phyloP scores from a whole-genome alignment of 1,140 invertebrate genomes.

The Ooceraea biroi region DNA sequence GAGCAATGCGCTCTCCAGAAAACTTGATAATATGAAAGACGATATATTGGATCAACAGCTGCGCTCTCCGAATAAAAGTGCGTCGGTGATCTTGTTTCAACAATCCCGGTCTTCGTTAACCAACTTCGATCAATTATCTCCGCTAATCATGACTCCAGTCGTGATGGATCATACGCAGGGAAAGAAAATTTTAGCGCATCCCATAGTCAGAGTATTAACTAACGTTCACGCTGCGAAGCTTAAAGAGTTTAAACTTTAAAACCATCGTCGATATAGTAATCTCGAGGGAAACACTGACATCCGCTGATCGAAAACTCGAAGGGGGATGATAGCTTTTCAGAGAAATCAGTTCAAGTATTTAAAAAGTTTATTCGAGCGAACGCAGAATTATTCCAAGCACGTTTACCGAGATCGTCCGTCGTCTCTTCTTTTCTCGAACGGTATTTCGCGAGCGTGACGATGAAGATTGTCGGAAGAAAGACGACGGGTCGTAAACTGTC shows the following conservation, averaged over 20 bases:
- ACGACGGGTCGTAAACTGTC: conserved; percentile 16
- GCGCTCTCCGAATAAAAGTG: background rate
- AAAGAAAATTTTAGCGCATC: conserved; percentile 43
- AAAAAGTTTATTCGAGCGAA: background rate
- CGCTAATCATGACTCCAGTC: conserved; percentile 16
- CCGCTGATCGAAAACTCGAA: background rate
- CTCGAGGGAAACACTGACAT: conserved; percentile 12
- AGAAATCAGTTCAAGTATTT: background rate
- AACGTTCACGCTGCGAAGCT: conserved; percentile 41
- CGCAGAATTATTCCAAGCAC: background rate
- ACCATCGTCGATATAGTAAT: conserved; percentile 38
- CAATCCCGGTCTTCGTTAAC: conserved; percentile 34
- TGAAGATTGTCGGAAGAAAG: conserved; percentile 43
- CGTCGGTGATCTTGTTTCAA: conserved; percentile 30
- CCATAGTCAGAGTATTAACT: conserved; percentile 44
- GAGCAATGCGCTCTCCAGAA: background rate
- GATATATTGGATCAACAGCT: conserved; percentile 3
- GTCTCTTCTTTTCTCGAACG: background rate
- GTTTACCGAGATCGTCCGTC: background rate
- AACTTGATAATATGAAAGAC: background rate
- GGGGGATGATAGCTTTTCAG: background rate
- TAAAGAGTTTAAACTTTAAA: conserved; percentile 20
- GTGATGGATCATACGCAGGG: conserved; percentile 43
- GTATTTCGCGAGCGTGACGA: background rate
- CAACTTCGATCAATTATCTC: conserved; percentile 35